Percentiles rank a stretch among this genome's conserved stretches.
Evolutionary conservation across 2,888 invertebrate species (phyloP).

Genomic region (Sminthurides aquaticus): DNA sequence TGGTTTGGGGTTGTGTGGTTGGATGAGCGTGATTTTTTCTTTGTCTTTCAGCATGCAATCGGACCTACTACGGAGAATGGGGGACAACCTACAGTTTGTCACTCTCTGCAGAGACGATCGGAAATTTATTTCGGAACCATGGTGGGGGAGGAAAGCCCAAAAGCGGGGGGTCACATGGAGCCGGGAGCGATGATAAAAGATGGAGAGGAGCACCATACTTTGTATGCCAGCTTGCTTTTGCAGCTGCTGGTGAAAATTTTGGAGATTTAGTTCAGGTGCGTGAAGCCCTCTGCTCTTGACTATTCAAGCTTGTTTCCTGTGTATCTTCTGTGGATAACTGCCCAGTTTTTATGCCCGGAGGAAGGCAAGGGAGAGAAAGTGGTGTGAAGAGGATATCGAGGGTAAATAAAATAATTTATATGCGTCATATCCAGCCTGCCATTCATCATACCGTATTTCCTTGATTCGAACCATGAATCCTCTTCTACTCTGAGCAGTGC

Average conservation of each 20-base stretch:
- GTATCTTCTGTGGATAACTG: not conserved
- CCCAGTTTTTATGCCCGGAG: not conserved
- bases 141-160: constrained; percentile 11
- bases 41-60: constrained; percentile 69
- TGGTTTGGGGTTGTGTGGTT: not conserved
- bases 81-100: constrained; percentile 72
- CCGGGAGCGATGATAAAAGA: constrained; percentile 7
- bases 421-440: not conserved
- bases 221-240: constrained; percentile 77
- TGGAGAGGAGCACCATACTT: constrained; percentile 58
- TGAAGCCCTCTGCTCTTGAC: constrained; percentile 11
- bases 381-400: not conserved
- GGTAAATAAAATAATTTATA: not conserved
- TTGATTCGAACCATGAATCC: not conserved
- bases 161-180: constrained; percentile 1
- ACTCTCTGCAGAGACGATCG: constrained; percentile 34
- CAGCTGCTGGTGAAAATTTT: constrained; percentile 70
- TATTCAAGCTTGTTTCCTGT: not conserved
- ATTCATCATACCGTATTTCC: not conserved
- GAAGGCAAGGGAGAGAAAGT: not conserved
- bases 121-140: constrained; percentile 27
- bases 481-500: not conserved
- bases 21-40: constrained; percentile 22
- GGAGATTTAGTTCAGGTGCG: constrained; percentile 80
- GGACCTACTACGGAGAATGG: constrained; percentile 81